Evolutionary conservation across 1,140 invertebrate species (phyloP).

Genomic region (Apocrypta bakeri): DNA sequence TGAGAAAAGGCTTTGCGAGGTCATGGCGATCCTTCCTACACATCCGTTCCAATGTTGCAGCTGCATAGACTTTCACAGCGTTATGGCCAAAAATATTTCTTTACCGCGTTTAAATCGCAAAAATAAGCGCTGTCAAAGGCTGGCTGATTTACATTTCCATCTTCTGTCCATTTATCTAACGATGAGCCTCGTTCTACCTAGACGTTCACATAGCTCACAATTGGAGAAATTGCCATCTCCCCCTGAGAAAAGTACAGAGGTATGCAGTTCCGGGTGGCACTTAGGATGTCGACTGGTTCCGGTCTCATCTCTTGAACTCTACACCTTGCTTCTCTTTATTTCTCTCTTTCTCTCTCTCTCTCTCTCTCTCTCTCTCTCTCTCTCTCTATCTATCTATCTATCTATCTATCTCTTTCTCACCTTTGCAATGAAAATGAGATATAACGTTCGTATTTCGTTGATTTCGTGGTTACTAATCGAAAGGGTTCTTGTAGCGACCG

Average conservation of each 20-base stretch:
- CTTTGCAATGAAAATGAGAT: too few species aligned
- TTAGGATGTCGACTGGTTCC: slow-evolving; percentile 69
- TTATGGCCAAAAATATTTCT: slow-evolving; percentile 24
- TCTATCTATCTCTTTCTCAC: too few species aligned
- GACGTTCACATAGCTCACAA: slow-evolving; percentile 64
- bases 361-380: too few species aligned
- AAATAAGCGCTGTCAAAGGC: slow-evolving; percentile 13
- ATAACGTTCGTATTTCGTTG: too few species aligned
- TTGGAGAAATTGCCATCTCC: slow-evolving; percentile 67
- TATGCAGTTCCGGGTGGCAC: slow-evolving; percentile 74
- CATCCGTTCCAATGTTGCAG: slow-evolving; percentile 59
- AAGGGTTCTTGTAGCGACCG: neutral
- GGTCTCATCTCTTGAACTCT: slow-evolving; percentile 57
- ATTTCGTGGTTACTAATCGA: too few species aligned
- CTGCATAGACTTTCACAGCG: slow-evolving; percentile 62
- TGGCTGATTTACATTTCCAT: neutral
- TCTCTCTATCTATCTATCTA: too few species aligned
- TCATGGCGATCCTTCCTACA: slow-evolving; percentile 64
- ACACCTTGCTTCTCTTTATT: neutral
- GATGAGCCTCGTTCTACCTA: slow-evolving; percentile 54
- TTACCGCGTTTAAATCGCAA: too few species aligned
- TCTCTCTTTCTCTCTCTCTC: too few species aligned
- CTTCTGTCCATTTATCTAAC: neutral
- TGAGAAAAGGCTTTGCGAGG: slow-evolving; percentile 72
- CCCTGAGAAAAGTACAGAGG: slow-evolving; percentile 70